phyloP scores from a whole-genome alignment of 1,140 invertebrate species.

The Formica selysi region DNA sequence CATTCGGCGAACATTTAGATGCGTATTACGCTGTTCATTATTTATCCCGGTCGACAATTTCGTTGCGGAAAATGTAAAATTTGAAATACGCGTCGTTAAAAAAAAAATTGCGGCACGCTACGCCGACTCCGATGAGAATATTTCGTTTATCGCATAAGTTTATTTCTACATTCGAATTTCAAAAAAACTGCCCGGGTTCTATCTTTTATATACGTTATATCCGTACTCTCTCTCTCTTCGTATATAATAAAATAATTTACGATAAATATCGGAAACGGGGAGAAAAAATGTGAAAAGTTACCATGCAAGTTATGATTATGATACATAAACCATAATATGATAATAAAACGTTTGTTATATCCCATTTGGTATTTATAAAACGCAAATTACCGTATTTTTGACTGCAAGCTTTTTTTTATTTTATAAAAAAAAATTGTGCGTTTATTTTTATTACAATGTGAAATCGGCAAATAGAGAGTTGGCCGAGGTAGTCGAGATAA shows the following conservation, averaged over 20 bases:
- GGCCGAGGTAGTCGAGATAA: neutral
- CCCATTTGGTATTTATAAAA: neutral
- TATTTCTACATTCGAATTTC: conserved; percentile 10
- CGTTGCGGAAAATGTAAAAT: neutral
- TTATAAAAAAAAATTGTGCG: conserved; percentile 46
- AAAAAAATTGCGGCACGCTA: neutral
- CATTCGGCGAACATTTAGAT: neutral
- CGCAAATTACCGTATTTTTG: conserved; percentile 45
- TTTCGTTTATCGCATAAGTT: neutral
- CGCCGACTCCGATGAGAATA: neutral
- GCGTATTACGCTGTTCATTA: conserved; percentile 4
- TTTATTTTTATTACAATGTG: conserved; percentile 51
- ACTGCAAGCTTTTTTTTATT: conserved; percentile 31
- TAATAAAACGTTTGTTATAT: conserved; percentile 17
- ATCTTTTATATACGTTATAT: neutral
- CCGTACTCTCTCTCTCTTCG: neutral
- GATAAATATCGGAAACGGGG: conserved; percentile 28
- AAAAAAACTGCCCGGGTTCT: conserved; percentile 14
- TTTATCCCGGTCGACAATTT: neutral
- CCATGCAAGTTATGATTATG: neutral
- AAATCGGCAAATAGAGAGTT: conserved; percentile 12
- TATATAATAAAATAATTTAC: conserved; percentile 44
- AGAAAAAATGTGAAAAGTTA: conserved; percentile 31
- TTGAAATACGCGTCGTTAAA: neutral
- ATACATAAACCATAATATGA: neutral